A percentile compares a stretch with the other conserved stretches of the same genome.
Conservation (phyloP, 2,888 invertebrate genomes). For the Silvanus unidentatus region DNA sequence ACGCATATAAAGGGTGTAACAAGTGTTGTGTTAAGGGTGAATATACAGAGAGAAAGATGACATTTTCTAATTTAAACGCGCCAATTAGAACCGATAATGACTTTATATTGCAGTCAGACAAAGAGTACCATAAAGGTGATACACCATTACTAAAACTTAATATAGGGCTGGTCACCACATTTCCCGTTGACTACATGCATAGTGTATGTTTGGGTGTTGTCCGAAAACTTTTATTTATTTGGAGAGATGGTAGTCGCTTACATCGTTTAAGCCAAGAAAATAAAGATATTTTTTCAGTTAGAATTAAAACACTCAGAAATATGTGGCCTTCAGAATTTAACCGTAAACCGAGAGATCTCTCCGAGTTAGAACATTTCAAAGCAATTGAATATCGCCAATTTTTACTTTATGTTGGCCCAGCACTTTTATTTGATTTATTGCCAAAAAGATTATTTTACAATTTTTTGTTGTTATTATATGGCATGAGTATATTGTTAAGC, state of each 20-base stretch:
- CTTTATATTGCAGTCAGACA: constrained; percentile 2
- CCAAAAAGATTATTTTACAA: constrained; percentile 14
- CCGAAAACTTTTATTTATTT: constrained; percentile 21
- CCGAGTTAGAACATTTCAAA: constrained; percentile 23
- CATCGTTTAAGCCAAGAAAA: constrained; percentile 12
- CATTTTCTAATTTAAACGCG: constrained; percentile 19
- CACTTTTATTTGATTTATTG: constrained; percentile 16
- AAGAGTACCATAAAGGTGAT: constrained; percentile 18
- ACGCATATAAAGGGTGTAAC: constrained; percentile 23
- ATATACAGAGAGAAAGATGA: constrained; percentile 17
- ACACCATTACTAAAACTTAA: constrained; percentile 15
- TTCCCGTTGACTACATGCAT: constrained; percentile 25
- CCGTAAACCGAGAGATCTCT: constrained; percentile 22
- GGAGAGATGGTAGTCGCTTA: constrained; percentile 19
- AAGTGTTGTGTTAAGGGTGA: constrained; percentile 20
- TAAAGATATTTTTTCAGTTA: constrained; percentile 4
- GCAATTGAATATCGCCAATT: constrained; percentile 25
- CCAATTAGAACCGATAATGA: constrained; percentile 18
- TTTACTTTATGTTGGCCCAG: constrained; percentile 21
- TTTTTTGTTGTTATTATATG: constrained; percentile 21
- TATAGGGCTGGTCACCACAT: constrained; percentile 17
- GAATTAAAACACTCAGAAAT: constrained; percentile 2
- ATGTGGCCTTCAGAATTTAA: constrained; percentile 26
- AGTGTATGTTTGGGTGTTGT: constrained; percentile 22
- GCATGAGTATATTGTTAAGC: constrained; percentile 17